A percentile compares a stretch with the other conserved stretches of the same genome.
phyloP scores from a whole-genome alignment of 2,888 invertebrate species.

The Pollenia amentaria region DNA sequence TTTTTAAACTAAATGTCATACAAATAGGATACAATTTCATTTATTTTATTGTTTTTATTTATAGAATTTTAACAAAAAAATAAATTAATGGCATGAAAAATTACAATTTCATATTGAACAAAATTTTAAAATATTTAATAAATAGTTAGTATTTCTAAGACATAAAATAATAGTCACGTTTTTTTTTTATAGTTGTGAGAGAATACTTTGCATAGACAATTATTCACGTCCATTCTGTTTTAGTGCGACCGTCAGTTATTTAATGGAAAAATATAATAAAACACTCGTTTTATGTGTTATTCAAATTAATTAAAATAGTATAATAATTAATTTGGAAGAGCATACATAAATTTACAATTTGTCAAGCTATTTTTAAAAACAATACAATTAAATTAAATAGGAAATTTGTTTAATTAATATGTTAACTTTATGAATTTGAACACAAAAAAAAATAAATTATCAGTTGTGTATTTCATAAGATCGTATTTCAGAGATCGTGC shows the following conservation, averaged over 20 bases:
- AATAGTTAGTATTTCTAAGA: conserved; percentile 12
- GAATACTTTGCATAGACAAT: conserved; percentile 41
- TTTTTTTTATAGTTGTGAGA: background rate
- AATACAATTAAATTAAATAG: conserved; percentile 1
- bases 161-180: conserved; percentile 41
- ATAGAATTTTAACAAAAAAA: conserved; percentile 13
- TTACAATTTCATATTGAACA: background rate
- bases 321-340: conserved; percentile 16
- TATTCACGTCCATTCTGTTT: conserved; percentile 44
- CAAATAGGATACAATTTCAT: conserved; percentile 6
- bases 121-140: background rate
- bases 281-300: background rate
- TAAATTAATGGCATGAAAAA: conserved; percentile 19
- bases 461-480: too few species aligned
- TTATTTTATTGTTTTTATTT: conserved; percentile 24
- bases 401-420: background rate
- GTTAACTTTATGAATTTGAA: background rate
- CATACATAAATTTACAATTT: conserved; percentile 13
- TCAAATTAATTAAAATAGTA: conserved; percentile 23
- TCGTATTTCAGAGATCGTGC: too few species aligned
- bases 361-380: conserved; percentile 10
- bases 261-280: conserved; percentile 8
- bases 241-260: conserved; percentile 3
- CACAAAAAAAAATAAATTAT: background rate
- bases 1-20: conserved; percentile 6